These are phyloP conservation scores for Aphidius ervi DNA, from an alignment of 1,140 invertebrate species.

Conservation along the genomic window DNA sequence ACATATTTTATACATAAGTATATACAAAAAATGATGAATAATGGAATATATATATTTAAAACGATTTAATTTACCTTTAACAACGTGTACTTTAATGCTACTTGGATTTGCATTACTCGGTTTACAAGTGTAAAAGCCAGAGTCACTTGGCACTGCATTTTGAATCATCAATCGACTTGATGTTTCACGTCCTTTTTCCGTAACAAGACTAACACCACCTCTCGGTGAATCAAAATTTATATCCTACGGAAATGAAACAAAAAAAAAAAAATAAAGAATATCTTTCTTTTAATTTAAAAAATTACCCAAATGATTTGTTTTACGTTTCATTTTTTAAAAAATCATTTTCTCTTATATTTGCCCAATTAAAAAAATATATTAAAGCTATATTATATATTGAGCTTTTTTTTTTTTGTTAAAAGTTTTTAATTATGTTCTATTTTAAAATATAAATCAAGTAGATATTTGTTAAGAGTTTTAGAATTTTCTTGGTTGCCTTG, in stretches of 20 bases:
- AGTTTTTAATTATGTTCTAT: too few species aligned
- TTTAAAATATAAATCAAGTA: too few species aligned
- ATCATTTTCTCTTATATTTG: too few species aligned
- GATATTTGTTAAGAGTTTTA: too few species aligned
- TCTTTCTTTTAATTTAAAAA: too few species aligned
- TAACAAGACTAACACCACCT: conserved; percentile 57
- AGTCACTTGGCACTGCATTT: conserved; percentile 54
- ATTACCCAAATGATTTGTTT: too few species aligned
- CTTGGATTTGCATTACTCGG: conserved; percentile 61
- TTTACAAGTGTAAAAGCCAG: conserved; percentile 59
- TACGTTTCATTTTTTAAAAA: too few species aligned
- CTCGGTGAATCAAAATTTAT: conserved; percentile 58
- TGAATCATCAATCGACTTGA: conserved; percentile 61
- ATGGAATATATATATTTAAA: neutral
- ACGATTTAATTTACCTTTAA: conserved; percentile 55
- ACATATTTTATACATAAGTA: neutral
- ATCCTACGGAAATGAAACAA: conserved; percentile 33
- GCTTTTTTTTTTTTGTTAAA: too few species aligned
- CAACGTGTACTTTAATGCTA: conserved; percentile 60
- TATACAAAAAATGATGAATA: neutral
- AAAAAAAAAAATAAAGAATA: conserved; percentile 9
- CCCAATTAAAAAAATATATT: too few species aligned
- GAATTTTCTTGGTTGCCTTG: too few species aligned
- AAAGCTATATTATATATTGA: too few species aligned
- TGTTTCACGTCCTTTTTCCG: conserved; percentile 58